Base-by-base conservation (phyloP, 2,113 vertebrate species). In the Corythaeola cristata region DNA sequence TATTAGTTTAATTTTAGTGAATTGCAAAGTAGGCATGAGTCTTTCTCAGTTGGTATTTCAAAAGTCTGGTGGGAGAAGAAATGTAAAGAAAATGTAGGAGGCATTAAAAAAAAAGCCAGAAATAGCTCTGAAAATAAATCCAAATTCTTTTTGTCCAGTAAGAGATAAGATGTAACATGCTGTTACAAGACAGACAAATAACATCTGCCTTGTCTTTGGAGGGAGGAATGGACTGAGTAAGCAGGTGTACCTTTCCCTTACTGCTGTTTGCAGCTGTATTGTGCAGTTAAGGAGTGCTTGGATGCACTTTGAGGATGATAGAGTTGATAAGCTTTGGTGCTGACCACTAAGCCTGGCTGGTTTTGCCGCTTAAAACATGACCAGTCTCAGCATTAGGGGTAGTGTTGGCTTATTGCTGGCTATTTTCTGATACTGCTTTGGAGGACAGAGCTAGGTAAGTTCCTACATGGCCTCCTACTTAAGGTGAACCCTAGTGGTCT, bases 1-100 rank as follows among this genome's bases (percentile, higher is more conserved):
- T 95, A 93, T 89, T 96, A 96, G 84, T 85, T 97, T 96, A 95
- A 89, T 96, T 92, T 82, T 92, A 55, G 58, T 92, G 84, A 89
- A 95, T 88, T 85, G 62, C 77, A 62, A 90, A 93, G 67, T 80
- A 85, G 87, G 30, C 67, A 69, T 76, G 67, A 93, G 72, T 64
- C 59, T 92, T 90, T 89, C 87, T 91, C 33, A 33, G 41, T 19
- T 82, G 80, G 60, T 67, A 45, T 90, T 92, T 95, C 56, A 67
- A 73, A 91, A 23, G 21, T 80, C 66, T 94, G 10, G 63, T 93
- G 88, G 88, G 82, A 95, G 89, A 96, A 91, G 45, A 86, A 90
- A 95, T 85, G 55, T 93, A 96, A 94, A 59, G 75, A 90, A 95
- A 96, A 90, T 80, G 75, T 94, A 85, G 87, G 90, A 95, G 85